Base-by-base conservation (phyloP, 2,888 invertebrate genomes). In the Morpho achilles region DNA sequence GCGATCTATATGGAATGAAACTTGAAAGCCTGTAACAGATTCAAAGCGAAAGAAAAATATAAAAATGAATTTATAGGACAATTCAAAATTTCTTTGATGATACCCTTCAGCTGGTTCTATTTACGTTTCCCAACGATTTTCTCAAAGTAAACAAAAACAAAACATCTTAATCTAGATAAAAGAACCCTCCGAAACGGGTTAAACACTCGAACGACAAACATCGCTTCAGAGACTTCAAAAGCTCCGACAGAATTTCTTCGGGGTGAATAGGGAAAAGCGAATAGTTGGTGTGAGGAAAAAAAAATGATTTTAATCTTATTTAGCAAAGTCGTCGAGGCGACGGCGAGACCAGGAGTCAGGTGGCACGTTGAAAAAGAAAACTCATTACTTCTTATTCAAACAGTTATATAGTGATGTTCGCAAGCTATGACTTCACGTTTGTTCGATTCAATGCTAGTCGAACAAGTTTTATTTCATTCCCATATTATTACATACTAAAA, bases 351-450 rank as follows among this genome's bases (percentile, higher is more conserved):
- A 79, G 74, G 77, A 87, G 83, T 85, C 86, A 87, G 87, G 87
- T 86, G 80, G 76, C 74, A 74, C 73, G 76, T 73, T 80, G 79
- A 76, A 76, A 85, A 85, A 87, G 87, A 88, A 88, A 88, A 85
- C 85, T 88, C 88, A 86, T 88, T 87, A 86, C 84, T 87, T 80
- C 85, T 87, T 82, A 86, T 87, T 86, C 84, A 82, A 71, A 67
- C 76, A 73, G 67, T 70, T 73, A 60, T 68, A 65, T 79, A 82
- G 80, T 72, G 75, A 67, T 71, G 69, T 67, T 60, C 61, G 67
- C 58, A 50, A 32, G 42, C 8, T 43, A 48, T 23, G 32, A 32
- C 4, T 32, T 32, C 32, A 32, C 5, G 5, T 32, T 32, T 32
- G 32, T 32, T 32, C 32, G 5, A 32, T 32, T 32, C 32, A 32